Base-by-base conservation (phyloP, 2,888 invertebrate genomes). In the Melinaea marsaeus region DNA sequence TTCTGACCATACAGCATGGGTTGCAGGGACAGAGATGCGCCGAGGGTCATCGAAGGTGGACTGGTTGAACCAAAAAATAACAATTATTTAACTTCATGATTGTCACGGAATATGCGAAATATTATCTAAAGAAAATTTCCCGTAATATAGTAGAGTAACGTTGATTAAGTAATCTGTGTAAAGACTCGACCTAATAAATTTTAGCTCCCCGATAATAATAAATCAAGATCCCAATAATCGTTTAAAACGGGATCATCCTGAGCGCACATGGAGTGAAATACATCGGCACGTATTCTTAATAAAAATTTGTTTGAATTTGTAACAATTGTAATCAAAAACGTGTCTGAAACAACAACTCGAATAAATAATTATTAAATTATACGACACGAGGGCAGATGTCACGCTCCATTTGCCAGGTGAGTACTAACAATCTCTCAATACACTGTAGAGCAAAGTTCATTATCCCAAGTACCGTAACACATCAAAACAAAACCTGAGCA, bases 31-130 rank as follows among this genome's bases (percentile, higher is more conserved):
- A 87, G 74, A 4, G 90, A 84, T 0, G 89, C 85, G 11, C 86
- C 89, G 58, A 93, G 80, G 0, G 92, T 90, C 76, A 93, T 84
- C 47, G 92, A 92, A 37, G 91, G 92, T 22, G 92, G 90, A 69
- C 89, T 89, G 46, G 91, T 86, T 71, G 90, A 4, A 46, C 34
- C 5, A 35, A n/a, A 47, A 51, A 51, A 11, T 4, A 32, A 4
- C 32, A n/a, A 42, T 46, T 46, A 13, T 35, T 42, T 48, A 51
- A 32, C 9, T 32, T 7, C 6, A 32, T 5, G 9, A 42, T 42
- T 9, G 7, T 42, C 9, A 42, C 22, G 22, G 22, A 22, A 22
- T 22, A 22, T 22, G 1, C 22, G 3, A 37, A 37, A 37, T 37
- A 37, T 37, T 37, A 22, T 22, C 37, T 37, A 6, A 37, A 37